Evolutionary conservation across 2,113 vertebrate genomes (phyloP).

Genomic region (Amphilophus citrinellus): DNA sequence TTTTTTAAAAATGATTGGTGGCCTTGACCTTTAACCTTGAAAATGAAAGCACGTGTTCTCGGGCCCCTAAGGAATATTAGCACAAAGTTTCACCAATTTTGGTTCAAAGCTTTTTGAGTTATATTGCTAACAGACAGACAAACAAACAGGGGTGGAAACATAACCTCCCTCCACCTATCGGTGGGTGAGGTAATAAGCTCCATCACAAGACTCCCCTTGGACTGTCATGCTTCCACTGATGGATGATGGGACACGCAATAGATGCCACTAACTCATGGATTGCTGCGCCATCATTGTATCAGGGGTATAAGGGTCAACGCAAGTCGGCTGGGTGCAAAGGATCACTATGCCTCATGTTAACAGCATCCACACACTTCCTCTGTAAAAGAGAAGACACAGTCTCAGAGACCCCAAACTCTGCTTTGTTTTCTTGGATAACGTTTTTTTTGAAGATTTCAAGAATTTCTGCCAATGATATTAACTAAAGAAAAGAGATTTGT

Average conservation of each 20-base stretch:
- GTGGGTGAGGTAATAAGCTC: neutral
- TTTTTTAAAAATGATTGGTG: too few species aligned
- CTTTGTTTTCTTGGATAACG: neutral
- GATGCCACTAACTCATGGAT: neutral
- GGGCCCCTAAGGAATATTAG: too few species aligned
- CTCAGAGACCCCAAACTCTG: slow-evolving; percentile 27
- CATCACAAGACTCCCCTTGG: neutral
- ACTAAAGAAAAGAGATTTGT: neutral
- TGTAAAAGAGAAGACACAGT: slow-evolving; percentile 30
- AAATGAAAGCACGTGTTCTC: too few species aligned
- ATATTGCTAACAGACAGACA: too few species aligned
- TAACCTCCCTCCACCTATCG: too few species aligned
- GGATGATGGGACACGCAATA: neutral
- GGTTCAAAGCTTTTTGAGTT: too few species aligned
- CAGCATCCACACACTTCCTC: slow-evolving; percentile 20
- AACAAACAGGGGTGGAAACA: too few species aligned
- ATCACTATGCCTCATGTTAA: slow-evolving; percentile 51
- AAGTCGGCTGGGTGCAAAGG: slow-evolving; percentile 6
- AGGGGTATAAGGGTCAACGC: slow-evolving; percentile 3
- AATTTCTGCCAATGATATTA: neutral
- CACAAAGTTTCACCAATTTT: too few species aligned
- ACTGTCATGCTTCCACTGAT: slow-evolving; percentile 26
- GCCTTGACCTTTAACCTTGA: too few species aligned
- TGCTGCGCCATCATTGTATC: slow-evolving; percentile 7
- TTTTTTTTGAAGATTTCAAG: neutral